Evolutionary conservation across 2,888 invertebrate species (phyloP), one percentile per base, ranked within the genome.

Genomic region (Halocaridina rubra): DNA sequence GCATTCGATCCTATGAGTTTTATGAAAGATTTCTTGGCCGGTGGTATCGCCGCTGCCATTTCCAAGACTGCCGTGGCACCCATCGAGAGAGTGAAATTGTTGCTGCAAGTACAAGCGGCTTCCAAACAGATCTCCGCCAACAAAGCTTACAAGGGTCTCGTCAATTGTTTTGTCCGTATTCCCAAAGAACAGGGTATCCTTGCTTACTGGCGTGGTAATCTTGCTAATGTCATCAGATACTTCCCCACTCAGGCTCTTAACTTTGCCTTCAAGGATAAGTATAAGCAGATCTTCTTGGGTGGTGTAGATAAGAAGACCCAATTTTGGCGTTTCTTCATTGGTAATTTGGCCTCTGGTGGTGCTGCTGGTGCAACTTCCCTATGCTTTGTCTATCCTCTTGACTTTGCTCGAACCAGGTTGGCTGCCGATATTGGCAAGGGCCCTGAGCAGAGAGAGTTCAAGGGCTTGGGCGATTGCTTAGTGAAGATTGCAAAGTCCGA

Each of bases 61-160:
- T 97, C 98, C 77, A 98, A 98, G 91, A 98, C 98, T 69, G 94
- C 96, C 61, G 97, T 97, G 86, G 98, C 98, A 22, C 98, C 98
- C 82, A 98, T 98, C 90, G 98, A 98, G 92, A 94, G 98, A 90
- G 97, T 98, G 72, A 98, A 98, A 91, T 92, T 98, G 89, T 93
- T 98, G 88, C 93, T 98, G 89, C 98, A 98, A 92, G 97, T 98
- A 89, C 98, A 98, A 92, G 96, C 96, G 92, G 95, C 97, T 89
- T 96, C 96, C 90, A 97, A 96, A 92, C 96, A 97, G 92, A 96
- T 97, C 89, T 89, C 95, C 7, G 94, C 93, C 88, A 95, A 96
- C 88, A 93, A 97, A 90, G 95, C 96, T 90, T 99, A 99, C 93
- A 98, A 98, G 94, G 95, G 90, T 89, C 96, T 97, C 91, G 90